Conservation (phyloP, 2,113 vertebrate genomes). For the Cheilinus undulatus region DNA sequence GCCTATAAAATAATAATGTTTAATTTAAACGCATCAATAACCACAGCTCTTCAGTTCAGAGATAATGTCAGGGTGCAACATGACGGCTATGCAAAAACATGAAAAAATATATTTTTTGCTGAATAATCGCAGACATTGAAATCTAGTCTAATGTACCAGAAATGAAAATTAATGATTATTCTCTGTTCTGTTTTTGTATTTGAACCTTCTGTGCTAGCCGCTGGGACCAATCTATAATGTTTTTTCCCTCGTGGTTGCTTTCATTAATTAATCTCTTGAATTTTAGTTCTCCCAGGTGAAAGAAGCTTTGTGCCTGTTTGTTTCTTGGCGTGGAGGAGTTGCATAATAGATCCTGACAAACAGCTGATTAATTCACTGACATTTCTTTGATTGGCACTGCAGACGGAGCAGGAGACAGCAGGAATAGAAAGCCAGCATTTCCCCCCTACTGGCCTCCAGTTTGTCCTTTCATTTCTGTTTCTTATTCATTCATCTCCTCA, state of each 20-base stretch:
- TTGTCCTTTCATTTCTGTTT: slow-evolving; percentile 10
- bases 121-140: no score
- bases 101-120: no score
- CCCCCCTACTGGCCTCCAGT: background rate
- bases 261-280: slow-evolving; percentile 40
- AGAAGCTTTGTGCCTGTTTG: slow-evolving; percentile 35
- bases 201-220: background rate
- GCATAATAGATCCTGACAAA: slow-evolving; percentile 60
- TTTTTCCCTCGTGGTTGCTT: slow-evolving; percentile 4
- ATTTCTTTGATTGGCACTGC: slow-evolving; percentile 75
- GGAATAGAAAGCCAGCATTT: slow-evolving; percentile 34
- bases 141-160: background rate
- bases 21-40: background rate
- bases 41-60: background rate
- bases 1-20: no score
- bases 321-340: slow-evolving; percentile 41
- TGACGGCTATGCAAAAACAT: no score
- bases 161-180: background rate
- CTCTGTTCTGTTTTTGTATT: background rate
- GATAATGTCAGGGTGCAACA: background rate
- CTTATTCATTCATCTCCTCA: slow-evolving; percentile 9
- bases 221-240: background rate
- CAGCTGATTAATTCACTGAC: slow-evolving; percentile 74
- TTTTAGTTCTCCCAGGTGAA: slow-evolving; percentile 46
- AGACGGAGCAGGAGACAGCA: slow-evolving; percentile 30